phyloP scores from a whole-genome alignment of 2,113 vertebrate species.

The Machaerirhynchus nigripectus region DNA sequence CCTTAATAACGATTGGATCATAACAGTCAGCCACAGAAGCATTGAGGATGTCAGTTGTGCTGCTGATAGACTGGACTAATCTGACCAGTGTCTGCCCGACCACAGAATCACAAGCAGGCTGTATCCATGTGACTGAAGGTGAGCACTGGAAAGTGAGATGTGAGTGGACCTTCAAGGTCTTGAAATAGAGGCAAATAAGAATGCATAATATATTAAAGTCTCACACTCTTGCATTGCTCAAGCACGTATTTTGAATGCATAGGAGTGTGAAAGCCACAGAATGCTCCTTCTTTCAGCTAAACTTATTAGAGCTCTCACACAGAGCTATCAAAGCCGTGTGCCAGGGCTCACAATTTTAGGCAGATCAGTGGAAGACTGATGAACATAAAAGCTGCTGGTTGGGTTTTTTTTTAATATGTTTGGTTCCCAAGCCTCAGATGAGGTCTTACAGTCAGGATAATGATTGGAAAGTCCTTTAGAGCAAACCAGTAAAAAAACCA shows the following conservation, averaged over 20 bases:
- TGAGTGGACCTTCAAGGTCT: background rate
- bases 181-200: background rate
- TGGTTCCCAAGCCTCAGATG: background rate
- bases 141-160: background rate
- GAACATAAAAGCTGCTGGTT: background rate
- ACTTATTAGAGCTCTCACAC: background rate
- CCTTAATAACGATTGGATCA: no score
- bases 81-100: background rate
- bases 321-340: background rate
- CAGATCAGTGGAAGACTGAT: background rate
- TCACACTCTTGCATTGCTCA: background rate
- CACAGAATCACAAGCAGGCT: background rate
- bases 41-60: background rate
- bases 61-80: background rate
- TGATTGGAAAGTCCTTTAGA: background rate
- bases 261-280: background rate
- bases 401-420: background rate
- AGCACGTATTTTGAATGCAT: background rate
- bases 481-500: background rate
- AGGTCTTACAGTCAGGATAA: background rate
- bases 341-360: background rate
- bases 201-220: background rate
- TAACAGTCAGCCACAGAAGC: background rate
- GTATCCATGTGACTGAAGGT: background rate
- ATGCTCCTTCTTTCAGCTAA: background rate